Percentiles rank a stretch among this genome's conserved stretches.
Conservation (phyloP, 2,113 vertebrate species). For the Melozone crissalis region DNA sequence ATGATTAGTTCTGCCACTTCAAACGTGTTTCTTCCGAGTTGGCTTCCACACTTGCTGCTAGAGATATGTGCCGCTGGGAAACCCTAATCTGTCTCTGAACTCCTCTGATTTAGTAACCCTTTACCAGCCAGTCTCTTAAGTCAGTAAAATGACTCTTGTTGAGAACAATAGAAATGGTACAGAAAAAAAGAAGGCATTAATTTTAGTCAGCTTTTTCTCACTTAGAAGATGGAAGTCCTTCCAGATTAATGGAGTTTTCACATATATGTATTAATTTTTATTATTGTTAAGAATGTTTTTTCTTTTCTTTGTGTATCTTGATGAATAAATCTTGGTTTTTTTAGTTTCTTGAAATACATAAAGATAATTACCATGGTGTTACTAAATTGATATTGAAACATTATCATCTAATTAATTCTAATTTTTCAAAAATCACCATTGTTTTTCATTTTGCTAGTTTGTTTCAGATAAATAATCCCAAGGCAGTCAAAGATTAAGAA, state of each 20-base stretch:
- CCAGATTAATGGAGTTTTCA: background rate
- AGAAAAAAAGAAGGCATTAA: background rate
- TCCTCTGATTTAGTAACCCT: constrained; percentile 76
- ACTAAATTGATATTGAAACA: background rate
- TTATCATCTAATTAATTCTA: background rate
- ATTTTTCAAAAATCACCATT: background rate
- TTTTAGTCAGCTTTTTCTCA: background rate
- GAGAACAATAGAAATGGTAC: constrained; percentile 2
- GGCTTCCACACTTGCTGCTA: constrained; percentile 78
- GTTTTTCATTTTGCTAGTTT: background rate
- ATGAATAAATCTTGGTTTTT: background rate
- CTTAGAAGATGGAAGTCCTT: background rate
- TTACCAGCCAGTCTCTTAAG: constrained; percentile 44
- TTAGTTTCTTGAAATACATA: background rate
- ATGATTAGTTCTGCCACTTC: constrained; percentile 86
- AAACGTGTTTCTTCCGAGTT: constrained; percentile 82
- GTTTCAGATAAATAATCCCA: background rate
- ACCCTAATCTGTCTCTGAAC: constrained; percentile 73
- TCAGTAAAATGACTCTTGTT: background rate
- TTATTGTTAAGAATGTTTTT: background rate
- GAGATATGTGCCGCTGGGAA: constrained; percentile 78
- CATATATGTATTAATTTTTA: background rate
- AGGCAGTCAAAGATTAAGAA: background rate
- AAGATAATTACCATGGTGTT: background rate
- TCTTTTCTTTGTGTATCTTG: background rate